These are phyloP conservation scores for Eucriotettix oculatus DNA, from an alignment of 2,888 invertebrate genomes.

Conservation along the genomic window DNA sequence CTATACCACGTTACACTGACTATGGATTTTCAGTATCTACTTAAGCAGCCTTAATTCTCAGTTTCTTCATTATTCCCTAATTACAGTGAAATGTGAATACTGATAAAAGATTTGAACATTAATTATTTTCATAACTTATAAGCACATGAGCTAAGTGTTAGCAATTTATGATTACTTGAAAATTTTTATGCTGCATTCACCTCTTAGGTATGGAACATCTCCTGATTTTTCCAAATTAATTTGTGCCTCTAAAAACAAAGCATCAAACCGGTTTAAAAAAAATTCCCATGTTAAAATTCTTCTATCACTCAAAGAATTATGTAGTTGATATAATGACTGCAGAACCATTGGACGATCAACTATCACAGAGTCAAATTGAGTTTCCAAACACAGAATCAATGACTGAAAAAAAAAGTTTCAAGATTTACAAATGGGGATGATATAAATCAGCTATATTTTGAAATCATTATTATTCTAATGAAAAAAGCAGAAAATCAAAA, in stretches of 20 bases:
- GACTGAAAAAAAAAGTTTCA: slow-evolving; percentile 34
- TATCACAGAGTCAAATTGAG: slow-evolving; percentile 94
- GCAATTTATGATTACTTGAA: neutral
- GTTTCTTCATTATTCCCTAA: too few relatives aligned
- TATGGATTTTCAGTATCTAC: too few relatives aligned
- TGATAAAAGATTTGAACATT: too few relatives aligned
- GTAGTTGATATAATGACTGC: slow-evolving; percentile 85
- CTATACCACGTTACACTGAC: too few relatives aligned
- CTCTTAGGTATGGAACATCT: slow-evolving; percentile 67
- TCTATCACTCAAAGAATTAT: slow-evolving; percentile 80
- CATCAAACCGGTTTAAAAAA: slow-evolving; percentile 90
- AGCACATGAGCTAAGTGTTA: too few relatives aligned
- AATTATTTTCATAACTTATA: neutral
- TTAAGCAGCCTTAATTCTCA: too few relatives aligned
- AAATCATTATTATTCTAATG: too few relatives aligned
- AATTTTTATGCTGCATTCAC: slow-evolving; percentile 27
- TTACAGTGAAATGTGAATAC: too few relatives aligned
- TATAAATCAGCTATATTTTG: too few relatives aligned
- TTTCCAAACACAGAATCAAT: slow-evolving; percentile 84
- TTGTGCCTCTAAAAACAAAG: slow-evolving; percentile 90
- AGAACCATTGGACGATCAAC: slow-evolving; percentile 93
- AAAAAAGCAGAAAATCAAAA: too few relatives aligned
- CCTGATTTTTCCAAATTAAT: slow-evolving; percentile 72
- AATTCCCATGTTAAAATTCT: slow-evolving; percentile 93
- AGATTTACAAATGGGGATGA: too few relatives aligned